Conservation (phyloP, 2,888 invertebrate species). For the Macrosoma leucophasiata region DNA sequence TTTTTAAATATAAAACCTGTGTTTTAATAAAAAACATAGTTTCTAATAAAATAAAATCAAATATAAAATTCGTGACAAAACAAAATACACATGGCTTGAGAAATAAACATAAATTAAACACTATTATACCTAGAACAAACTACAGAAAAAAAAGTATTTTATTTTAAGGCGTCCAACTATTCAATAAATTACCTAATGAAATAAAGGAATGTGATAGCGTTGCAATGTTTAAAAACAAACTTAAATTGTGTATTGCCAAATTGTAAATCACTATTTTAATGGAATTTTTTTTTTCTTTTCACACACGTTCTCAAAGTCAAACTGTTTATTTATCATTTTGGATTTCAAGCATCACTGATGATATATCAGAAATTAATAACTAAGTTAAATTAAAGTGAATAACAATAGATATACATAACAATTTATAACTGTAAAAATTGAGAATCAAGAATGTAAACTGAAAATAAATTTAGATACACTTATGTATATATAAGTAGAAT, state of each 20-base stretch:
- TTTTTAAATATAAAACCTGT: not conserved
- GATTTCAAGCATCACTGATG: no score
- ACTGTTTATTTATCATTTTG: no score
- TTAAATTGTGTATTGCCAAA: not conserved
- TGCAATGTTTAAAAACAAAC: no score
- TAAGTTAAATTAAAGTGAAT: no score
- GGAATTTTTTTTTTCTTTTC: not conserved
- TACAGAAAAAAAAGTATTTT: not conserved
- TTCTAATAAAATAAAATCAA: not conserved
- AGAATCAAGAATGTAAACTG: no score
- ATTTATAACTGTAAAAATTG: no score
- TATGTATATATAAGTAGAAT: no score
- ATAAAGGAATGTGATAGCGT: not conserved
- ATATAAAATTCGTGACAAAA: not conserved
- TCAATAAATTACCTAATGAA: not conserved
- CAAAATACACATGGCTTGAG: not conserved
- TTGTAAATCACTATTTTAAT: not conserved
- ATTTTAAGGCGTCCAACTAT: not conserved
- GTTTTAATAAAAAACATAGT: constrained; percentile 1
- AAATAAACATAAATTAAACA: not conserved
- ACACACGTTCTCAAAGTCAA: no score
- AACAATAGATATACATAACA: no score
- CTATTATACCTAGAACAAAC: not conserved
- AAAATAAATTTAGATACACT: no score
- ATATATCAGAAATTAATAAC: no score